Base-by-base conservation (phyloP, 2,888 invertebrate genomes). In the Rotaria sp. region DNA sequence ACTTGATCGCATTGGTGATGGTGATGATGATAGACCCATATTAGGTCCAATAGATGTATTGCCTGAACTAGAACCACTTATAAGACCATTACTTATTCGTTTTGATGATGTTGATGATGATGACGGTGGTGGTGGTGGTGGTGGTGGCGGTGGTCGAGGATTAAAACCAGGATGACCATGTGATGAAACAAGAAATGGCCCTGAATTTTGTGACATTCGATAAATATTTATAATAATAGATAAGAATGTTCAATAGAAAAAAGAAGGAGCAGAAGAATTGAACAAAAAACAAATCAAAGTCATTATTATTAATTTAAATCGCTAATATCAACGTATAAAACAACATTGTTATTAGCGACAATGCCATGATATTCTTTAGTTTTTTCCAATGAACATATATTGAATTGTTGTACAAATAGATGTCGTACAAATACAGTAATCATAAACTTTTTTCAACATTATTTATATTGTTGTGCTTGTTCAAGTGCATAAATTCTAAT, bases 161-260 rank as follows among this genome's bases (percentile, higher is more conserved):
- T 67, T 67, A 38, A 67, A 67, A 18, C 67, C 67, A 18, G 67
- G 67, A 67, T 67, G 67, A 38, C 67, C 67, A 67, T 67, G 67
- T 21, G 67, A 67, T 21, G 67, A 67, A 35, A 67, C 67, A 67
- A 67, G 67, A 67, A 67, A 67, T 67, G 67, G 67, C 18, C 67
- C 67, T 38, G 67, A 67, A 35, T 67, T 67, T 67, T 67, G 67
- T 30, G 67, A 67, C 67, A 67, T 67, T 13, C 30, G n/a, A 59
- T 4, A 24, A 7, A 24, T 26, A 7, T 21, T 67, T 35, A 3
- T 30, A 52, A 24, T 24, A 24, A 52, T 1, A 59, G 30, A 30
- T 59, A 59, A n/a, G 1, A 35, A 67, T 67, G 67, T 67, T 67
- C 35, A 67, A 50, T 50, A 15, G 21, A 3, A 52, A 24, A 52